Evolutionary conservation across 2,888 invertebrate genomes (phyloP).

Genomic region (Uropetala carovei): DNA sequence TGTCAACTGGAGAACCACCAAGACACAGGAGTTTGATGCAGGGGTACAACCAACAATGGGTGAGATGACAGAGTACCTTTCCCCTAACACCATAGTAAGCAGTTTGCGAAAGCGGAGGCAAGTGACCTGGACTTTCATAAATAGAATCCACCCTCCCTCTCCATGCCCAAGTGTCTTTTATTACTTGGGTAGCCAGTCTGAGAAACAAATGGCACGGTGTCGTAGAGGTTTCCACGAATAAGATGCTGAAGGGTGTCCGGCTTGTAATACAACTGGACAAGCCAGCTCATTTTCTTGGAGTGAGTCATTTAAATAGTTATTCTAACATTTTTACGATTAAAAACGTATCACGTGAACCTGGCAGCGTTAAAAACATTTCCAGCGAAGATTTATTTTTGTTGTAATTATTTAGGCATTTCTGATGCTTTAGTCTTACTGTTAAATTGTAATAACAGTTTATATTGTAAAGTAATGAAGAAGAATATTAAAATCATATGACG

Average conservation of each 20-base stretch:
- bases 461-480: no score
- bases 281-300: constrained; percentile 80
- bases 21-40: no score
- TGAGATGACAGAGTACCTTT: no score
- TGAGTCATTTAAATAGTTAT: constrained; percentile 73
- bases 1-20: neutral
- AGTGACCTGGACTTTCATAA: no score
- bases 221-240: constrained; percentile 78
- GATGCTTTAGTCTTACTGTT: no score
- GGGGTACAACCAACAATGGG: no score
- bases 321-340: neutral
- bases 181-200: constrained; percentile 78
- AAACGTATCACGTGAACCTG: no score
- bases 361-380: no score
- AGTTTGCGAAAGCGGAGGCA: neutral
- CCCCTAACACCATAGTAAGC: neutral
- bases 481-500: no score
- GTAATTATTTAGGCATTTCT: no score
- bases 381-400: no score
- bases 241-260: constrained; percentile 80
- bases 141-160: constrained; percentile 65
- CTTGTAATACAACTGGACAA: constrained; percentile 79
- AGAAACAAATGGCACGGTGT: constrained; percentile 81
- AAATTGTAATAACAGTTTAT: no score
- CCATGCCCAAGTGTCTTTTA: constrained; percentile 81